Percentiles rank a stretch among this genome's conserved stretches.
Conservation (phyloP, 2,113 vertebrate genomes). For the Buteo buteo region DNA sequence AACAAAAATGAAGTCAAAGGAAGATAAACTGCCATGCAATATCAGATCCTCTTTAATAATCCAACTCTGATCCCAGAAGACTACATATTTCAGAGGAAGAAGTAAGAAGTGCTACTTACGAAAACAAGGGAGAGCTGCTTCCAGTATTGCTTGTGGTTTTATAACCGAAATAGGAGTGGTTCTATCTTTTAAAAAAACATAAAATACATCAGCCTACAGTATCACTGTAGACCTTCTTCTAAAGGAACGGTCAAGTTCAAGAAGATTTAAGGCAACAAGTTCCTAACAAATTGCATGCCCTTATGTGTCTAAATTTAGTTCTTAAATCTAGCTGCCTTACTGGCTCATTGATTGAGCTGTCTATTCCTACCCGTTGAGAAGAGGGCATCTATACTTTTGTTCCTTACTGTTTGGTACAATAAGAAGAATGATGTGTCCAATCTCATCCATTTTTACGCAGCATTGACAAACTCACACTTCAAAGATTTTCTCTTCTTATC, state of each 20-base stretch:
- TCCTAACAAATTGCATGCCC: background rate
- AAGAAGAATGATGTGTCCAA: background rate
- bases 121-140: background rate
- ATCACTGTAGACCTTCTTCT: background rate
- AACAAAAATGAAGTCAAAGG: background rate
- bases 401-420: background rate
- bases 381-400: background rate
- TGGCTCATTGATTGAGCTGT: background rate
- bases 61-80: background rate
- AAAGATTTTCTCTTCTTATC: background rate
- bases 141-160: background rate
- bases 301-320: background rate
- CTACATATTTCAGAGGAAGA: background rate
- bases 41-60: background rate
- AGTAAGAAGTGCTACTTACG: background rate
- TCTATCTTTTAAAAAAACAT: background rate
- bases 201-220: background rate
- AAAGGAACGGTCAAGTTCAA: background rate
- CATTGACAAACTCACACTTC: background rate
- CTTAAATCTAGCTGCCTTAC: background rate
- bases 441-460: background rate
- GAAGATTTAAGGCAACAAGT: background rate
- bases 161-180: background rate
- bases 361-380: background rate
- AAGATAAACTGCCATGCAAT: background rate